Evolutionary conservation across 53 echinoderm and acorn worm genomes (phyloP).

Genomic region (Hippasteria phrygiana): DNA sequence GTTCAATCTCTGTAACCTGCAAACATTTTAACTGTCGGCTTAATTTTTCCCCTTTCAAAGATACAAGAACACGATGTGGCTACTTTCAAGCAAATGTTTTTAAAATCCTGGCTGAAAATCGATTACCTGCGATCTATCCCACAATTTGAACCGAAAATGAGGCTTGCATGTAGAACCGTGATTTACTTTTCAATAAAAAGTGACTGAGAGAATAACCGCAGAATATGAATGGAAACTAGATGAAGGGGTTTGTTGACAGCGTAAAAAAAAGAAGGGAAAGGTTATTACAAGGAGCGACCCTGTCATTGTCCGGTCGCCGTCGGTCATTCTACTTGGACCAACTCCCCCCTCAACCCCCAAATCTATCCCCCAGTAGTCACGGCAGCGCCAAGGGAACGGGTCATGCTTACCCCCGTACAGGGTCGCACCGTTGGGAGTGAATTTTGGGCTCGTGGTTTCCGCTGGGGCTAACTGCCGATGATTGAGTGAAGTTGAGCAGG

Average conservation of each 20-base stretch:
- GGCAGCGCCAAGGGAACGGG: not conserved
- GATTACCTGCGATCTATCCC: no score
- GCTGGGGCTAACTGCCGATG: conserved; percentile 45
- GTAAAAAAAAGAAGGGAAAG: not conserved
- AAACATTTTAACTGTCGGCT: no score
- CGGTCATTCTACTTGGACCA: conserved; percentile 4
- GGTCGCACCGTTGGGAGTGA: conserved; percentile 18
- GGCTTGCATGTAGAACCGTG: no score
- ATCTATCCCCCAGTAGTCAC: not conserved
- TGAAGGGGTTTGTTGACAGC: not conserved
- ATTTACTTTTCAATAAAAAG: no score
- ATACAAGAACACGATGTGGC: no score
- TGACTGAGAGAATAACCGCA: not conserved
- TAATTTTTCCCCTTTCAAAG: no score
- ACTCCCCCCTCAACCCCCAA: not conserved
- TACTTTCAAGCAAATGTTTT: no score
- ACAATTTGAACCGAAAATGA: no score
- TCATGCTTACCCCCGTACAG: not conserved
- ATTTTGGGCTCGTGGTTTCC: conserved; percentile 44
- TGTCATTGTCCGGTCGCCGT: conserved; percentile 8
- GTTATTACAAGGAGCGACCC: not conserved
- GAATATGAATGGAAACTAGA: not conserved
- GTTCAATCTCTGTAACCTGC: no score
- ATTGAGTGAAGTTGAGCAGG: conserved; percentile 66
- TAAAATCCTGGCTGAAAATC: no score